Evolutionary conservation across 2,797 vertebrate species (phyloP), one percentile per base, ranked within the genome.

Genomic region (Hipposideros larvatus): DNA sequence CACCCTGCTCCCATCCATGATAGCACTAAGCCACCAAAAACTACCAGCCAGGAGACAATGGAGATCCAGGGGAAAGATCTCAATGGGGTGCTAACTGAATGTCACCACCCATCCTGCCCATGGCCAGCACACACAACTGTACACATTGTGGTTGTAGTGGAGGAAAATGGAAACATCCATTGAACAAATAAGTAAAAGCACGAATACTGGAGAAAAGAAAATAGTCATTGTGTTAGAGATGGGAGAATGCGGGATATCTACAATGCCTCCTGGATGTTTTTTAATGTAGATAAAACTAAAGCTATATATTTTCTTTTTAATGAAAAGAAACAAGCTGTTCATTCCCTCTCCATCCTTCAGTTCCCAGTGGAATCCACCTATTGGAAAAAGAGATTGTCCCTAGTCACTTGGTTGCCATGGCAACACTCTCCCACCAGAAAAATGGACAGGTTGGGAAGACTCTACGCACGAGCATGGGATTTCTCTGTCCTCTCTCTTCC

Each of bases 311-410:
- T 71, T 77, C 34, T 57, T 82, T 79, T 24, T 53, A 41, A 77
- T 51, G 84, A 48, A 77, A 37, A 71, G 83, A 48, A 82, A 66
- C 22, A 63, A 53, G 7, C 26, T 71, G 41, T 16, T 41, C 31
- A 19, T 26, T 11, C 24, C 34, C 24, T 55, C 65, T 80, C 41
- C 13, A 34, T 22, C 48, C 43, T 74, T 83, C 0, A 8, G 41
- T 59, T 87, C 77, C 71, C 78, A 55, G 63, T 74, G 2, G 19
- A 83, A 31, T 21, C 68, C 79, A 80, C 92, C 70, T 84, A 31
- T 57, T 87, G 19, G 95, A 96, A 91, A 91, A 89, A 51, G 43
- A 59, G 66, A 53, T 37, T 84, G 90, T 87, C 46, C 79, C 21
- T 34, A 61, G 53, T 53, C 37, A 43, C 51, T 24, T 22, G 78